phyloP scores from a whole-genome alignment of 2,797 vertebrate species.

The Myioborus miniatus region DNA sequence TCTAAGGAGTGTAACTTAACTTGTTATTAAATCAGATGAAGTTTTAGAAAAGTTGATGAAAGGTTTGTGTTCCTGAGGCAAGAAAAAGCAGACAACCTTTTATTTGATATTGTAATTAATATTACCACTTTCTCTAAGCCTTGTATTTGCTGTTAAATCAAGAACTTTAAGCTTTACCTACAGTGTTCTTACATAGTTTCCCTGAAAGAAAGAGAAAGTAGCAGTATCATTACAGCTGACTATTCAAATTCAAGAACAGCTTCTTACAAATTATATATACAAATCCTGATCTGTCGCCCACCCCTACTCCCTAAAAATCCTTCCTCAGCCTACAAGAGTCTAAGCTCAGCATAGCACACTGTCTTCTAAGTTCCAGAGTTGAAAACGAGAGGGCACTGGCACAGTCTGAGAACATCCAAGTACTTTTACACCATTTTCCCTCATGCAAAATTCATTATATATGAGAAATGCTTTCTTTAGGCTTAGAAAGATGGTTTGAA shows the following conservation, averaged over 20 bases:
- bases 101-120: conserved; percentile 14
- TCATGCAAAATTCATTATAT: not conserved
- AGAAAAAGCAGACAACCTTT: conserved; percentile 32
- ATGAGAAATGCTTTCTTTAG: not conserved
- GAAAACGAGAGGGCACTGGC: not conserved
- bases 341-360: not conserved
- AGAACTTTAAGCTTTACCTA: not conserved
- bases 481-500: not conserved
- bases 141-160: not conserved
- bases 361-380: not conserved
- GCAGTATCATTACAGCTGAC: conserved; percentile 53
- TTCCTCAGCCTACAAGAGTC: not conserved
- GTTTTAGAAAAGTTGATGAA: conserved; percentile 23
- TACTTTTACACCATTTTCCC: not conserved
- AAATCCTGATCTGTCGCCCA: conserved; percentile 31
- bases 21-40: conserved; percentile 31
- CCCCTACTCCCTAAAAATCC: not conserved
- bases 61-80: not conserved
- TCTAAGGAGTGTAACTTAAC: not conserved
- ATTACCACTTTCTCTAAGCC: not conserved
- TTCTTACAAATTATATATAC: conserved; percentile 59
- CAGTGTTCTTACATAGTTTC: conserved; percentile 21
- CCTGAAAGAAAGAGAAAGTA: not conserved
- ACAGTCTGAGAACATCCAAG: not conserved
- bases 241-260: conserved; percentile 16